These are phyloP conservation scores for Cherax quadricarinatus DNA, from an alignment of 1,140 invertebrate genomes.

Conservation along the genomic window DNA sequence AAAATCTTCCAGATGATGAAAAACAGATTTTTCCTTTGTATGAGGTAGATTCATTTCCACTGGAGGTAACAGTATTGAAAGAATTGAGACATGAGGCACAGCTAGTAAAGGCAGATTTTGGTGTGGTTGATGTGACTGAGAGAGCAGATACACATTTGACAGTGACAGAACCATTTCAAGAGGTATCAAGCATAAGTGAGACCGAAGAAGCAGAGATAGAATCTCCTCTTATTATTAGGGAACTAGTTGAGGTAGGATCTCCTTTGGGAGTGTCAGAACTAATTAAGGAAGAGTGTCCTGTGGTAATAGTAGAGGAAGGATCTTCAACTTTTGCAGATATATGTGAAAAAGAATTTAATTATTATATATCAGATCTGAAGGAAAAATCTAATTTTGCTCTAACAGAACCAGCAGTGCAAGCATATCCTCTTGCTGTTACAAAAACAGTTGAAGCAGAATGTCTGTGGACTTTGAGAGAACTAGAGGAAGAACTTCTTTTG, in stretches of 20 bases:
- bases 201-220: not conserved
- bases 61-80: no score
- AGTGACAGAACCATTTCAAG: not conserved
- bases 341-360: no score
- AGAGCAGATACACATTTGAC: not conserved
- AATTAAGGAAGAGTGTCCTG: not conserved
- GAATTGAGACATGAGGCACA: not conserved
- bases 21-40: no score
- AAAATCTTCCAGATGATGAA: no score
- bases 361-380: no score
- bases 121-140: not conserved
- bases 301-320: not conserved
- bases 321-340: no score
- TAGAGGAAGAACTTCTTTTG: not conserved
- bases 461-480: not conserved
- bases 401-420: not conserved
- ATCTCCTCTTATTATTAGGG: not conserved
- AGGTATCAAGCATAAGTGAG: not conserved
- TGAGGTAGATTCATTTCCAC: no score
- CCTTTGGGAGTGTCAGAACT: no score
- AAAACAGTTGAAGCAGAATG: no score
- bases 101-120: not conserved
- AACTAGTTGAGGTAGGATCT: not conserved
- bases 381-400: no score
- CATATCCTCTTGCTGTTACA: not conserved